Evolutionary conservation across 2,888 invertebrate genomes (phyloP).

Genomic region (Patella depressa): DNA sequence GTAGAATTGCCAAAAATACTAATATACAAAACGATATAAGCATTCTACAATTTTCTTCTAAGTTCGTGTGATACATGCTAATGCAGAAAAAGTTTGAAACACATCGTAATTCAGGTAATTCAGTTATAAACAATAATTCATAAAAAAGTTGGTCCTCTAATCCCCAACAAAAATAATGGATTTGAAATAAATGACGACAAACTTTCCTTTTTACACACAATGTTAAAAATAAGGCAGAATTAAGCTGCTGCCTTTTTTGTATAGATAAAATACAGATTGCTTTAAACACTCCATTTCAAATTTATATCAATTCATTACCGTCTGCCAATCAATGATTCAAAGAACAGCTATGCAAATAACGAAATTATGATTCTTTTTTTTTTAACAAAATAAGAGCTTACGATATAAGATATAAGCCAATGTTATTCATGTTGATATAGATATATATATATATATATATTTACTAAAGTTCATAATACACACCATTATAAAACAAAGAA

Average conservation of each 20-base stretch:
- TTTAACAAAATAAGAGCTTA: too few species aligned
- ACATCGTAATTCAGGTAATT: not conserved
- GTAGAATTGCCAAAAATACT: not conserved
- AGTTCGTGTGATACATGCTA: not conserved
- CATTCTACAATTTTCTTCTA: not conserved
- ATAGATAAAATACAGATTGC: not conserved
- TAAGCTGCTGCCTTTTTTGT: not conserved
- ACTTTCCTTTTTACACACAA: not conserved
- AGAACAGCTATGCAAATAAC: not conserved
- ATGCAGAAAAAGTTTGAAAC: not conserved
- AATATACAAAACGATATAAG: not conserved
- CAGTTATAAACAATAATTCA: not conserved
- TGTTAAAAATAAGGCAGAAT: conserved; percentile 9
- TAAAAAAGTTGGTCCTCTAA: not conserved
- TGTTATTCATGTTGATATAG: too few species aligned
- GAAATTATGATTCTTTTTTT: not conserved
- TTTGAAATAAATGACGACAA: not conserved
- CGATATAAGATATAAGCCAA: too few species aligned
- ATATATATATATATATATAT: too few species aligned
- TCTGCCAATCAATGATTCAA: not conserved
- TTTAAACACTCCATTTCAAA: not conserved
- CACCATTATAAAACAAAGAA: too few species aligned
- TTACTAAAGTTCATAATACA: too few species aligned
- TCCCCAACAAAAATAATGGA: not conserved
- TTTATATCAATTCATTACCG: not conserved